phyloP scores from a whole-genome alignment of 37 sponge, comb jelly and placozoan species.

The Theonella swinhoei region DNA sequence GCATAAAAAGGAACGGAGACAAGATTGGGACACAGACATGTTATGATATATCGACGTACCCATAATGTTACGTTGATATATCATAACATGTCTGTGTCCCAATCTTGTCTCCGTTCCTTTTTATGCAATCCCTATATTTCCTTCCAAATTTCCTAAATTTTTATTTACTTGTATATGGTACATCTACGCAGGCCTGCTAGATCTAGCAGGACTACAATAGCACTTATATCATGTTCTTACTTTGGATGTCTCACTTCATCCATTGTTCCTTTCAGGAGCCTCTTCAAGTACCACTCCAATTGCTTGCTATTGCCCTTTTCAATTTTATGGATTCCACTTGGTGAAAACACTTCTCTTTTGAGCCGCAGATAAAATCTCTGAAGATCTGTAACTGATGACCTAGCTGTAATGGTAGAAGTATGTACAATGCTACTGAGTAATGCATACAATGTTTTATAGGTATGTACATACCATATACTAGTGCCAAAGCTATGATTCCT shows the following conservation, averaged over 20 bases:
- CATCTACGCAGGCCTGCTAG: too few species aligned
- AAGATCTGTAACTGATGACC: neutral
- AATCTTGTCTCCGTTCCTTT: too few species aligned
- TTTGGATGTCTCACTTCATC: neutral
- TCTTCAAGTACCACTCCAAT: neutral
- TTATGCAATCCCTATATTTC: too few species aligned
- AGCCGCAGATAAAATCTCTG: neutral
- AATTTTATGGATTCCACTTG: neutral
- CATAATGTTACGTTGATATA: too few species aligned
- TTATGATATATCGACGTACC: too few species aligned
- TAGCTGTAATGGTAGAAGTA: neutral
- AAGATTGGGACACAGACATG: too few species aligned
- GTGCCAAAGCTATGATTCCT: constrained; percentile 57
- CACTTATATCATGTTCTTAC: neutral
- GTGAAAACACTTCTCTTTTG: neutral
- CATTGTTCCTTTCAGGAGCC: neutral
- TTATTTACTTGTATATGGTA: too few species aligned
- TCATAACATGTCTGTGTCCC: too few species aligned
- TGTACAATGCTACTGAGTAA: too few species aligned
- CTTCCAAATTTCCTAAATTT: too few species aligned
- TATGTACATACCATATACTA: constrained; percentile 56
- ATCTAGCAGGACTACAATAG: neutral
- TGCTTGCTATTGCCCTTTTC: neutral
- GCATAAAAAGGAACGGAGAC: too few species aligned
- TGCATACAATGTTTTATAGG: too few species aligned